Evolutionary conservation across 2,888 invertebrate species (phyloP), one percentile per base, ranked within the genome.

Genomic region (Lypha dubia): DNA sequence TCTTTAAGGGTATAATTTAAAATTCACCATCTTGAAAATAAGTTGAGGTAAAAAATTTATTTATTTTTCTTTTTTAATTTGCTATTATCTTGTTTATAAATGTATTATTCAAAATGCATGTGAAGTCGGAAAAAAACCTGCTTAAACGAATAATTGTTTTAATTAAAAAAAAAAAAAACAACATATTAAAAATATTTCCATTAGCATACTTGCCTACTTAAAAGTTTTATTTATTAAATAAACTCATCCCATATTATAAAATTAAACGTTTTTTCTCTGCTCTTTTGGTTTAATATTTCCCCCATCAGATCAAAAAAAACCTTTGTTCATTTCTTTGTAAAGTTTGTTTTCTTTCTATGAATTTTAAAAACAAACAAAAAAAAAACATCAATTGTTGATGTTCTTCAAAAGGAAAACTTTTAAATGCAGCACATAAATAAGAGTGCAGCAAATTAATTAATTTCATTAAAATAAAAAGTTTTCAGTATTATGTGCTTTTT

Each of bases 181-280:
- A n/a, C 15, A 44, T 44, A 2, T 44, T 28, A 28, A 1, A 41
- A 41, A 41, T 41, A 11, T 13, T 41, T 44, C 11, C 5, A 20
- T 49, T 20, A 20, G 2, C 9, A 49, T 49, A 49, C 22, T 5
- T 24, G 56, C 32, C 56, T 17, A 28, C 15, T 28, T 28, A 56
- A 15, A 28, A 28, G 15, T 56, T 65, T 73, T 62, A 68, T 62
- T 67, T n/a, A n/a, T n/a, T 74, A 51, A 53, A 60, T 24, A 46
- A 49, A 73, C 53, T 74, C 68, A 75, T 75, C 74, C 41, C 41
- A 67, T 67, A 22, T 67, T 74, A 51, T 28, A 56, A 44, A 56
- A 3, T 32, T 32, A 38, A 53, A n/a, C 20, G 53, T 75, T 56
- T 56, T 17, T 20, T 71, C 15, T 41, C n/a, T n/a, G 28, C 58